These are phyloP conservation scores for Triplophysa rosa DNA, from an alignment of 2,113 vertebrate species.

Conservation along the genomic window DNA sequence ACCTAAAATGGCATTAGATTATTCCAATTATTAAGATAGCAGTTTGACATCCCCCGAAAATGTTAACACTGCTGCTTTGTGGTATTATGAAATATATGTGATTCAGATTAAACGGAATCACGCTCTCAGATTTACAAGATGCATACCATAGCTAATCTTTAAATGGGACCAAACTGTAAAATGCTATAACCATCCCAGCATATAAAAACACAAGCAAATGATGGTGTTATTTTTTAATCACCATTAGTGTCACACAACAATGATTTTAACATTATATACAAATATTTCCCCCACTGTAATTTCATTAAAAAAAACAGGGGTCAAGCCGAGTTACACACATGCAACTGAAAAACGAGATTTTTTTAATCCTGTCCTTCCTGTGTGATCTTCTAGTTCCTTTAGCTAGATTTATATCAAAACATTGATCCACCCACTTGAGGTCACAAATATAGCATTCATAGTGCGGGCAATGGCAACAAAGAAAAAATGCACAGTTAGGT, in stretches of 20 bases:
- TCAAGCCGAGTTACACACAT: slow-evolving; percentile 32
- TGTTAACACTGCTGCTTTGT: too few relatives aligned
- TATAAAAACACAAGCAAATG: slow-evolving; percentile 3
- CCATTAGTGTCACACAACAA: slow-evolving; percentile 48
- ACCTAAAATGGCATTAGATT: too few relatives aligned
- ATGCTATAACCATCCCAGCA: neutral
- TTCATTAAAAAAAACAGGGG: neutral
- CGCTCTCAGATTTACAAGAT: too few relatives aligned
- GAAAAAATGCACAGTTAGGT: slow-evolving; percentile 45
- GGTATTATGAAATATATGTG: neutral
- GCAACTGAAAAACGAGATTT: slow-evolving; percentile 36
- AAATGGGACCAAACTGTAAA: neutral
- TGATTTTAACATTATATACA: slow-evolving; percentile 37
- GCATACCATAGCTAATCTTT: neutral
- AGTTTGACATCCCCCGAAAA: too few relatives aligned
- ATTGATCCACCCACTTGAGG: slow-evolving; percentile 48
- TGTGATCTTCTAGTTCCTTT: slow-evolving; percentile 44
- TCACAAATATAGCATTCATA: slow-evolving; percentile 50
- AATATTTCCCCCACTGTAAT: slow-evolving; percentile 21
- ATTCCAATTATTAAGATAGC: too few relatives aligned
- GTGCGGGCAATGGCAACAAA: slow-evolving; percentile 31
- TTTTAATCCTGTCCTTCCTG: slow-evolving; percentile 47
- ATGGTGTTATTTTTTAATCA: neutral
- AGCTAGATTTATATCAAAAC: slow-evolving; percentile 52
- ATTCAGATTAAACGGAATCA: neutral